Conservation (phyloP, 2,888 invertebrate genomes). For the Disparrhopalites patrizii region DNA sequence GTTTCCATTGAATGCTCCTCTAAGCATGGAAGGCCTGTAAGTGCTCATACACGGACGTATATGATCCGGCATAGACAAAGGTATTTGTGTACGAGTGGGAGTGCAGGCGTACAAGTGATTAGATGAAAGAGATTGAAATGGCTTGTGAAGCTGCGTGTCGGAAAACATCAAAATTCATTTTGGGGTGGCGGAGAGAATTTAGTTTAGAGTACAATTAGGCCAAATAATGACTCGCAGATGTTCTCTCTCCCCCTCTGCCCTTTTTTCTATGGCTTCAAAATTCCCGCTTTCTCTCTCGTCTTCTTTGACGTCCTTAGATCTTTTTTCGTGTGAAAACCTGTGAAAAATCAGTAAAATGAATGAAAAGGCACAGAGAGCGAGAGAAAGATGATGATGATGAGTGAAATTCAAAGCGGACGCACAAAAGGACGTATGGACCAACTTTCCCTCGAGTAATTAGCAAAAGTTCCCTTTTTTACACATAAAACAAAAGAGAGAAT, state of each 20-base stretch:
- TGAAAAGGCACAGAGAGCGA: no score
- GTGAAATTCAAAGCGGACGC: background rate
- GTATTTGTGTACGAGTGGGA: no score
- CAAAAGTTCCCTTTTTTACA: background rate
- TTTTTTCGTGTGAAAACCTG: no score
- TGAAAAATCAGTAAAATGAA: background rate
- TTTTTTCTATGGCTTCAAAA: no score
- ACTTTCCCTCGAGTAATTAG: constrained; percentile 16
- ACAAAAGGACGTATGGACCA: background rate
- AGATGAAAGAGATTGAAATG: no score
- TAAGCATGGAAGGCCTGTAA: no score
- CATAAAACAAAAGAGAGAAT: background rate
- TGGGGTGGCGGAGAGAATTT: background rate
- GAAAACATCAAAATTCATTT: no score
- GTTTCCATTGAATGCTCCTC: no score
- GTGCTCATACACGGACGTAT: no score
- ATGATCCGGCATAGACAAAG: no score
- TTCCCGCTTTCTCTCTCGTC: background rate
- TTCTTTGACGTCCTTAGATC: background rate
- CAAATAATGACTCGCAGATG: constrained; percentile 4
- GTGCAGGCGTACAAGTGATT: no score
- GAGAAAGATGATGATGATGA: background rate
- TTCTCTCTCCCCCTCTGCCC: constrained; percentile 6
- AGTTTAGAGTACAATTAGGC: background rate
- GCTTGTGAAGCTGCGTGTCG: no score